phyloP scores from a whole-genome alignment of 2,888 invertebrate species.

The Brachyopa scutellaris region DNA sequence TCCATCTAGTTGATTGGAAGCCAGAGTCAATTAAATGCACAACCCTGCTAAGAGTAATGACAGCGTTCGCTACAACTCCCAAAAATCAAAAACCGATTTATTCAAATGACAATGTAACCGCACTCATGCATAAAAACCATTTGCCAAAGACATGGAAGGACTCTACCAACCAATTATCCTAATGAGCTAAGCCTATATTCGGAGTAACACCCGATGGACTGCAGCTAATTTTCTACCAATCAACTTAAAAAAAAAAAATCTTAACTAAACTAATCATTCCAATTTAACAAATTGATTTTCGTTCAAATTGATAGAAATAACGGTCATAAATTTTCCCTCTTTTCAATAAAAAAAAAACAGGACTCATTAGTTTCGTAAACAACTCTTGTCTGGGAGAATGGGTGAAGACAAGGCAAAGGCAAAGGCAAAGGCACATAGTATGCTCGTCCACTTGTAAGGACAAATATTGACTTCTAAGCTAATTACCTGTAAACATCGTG shows the following conservation, averaged over 20 bases:
- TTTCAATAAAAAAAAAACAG: constrained; percentile 17
- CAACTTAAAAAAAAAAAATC: constrained; percentile 11
- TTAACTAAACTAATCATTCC: constrained; percentile 61
- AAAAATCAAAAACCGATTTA: constrained; percentile 38
- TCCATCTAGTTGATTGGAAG: constrained; percentile 7
- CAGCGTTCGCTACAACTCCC: constrained; percentile 1
- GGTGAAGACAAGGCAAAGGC: constrained; percentile 7
- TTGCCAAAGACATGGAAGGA: not conserved
- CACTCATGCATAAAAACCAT: constrained; percentile 1
- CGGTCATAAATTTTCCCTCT: constrained; percentile 43
- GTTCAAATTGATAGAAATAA: constrained; percentile 60
- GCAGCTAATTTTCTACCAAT: constrained; percentile 35
- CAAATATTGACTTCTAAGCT: constrained; percentile 70
- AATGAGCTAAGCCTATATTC: constrained; percentile 15
- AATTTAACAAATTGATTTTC: constrained; percentile 65
- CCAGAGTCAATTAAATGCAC: not conserved
- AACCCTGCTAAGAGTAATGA: not conserved
- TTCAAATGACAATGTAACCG: constrained; percentile 14
- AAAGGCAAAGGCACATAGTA: no score
- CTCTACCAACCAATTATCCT: constrained; percentile 30
- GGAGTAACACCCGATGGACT: not conserved
- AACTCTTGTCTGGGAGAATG: constrained; percentile 37
- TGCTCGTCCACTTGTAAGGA: constrained; percentile 23
- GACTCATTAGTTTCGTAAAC: constrained; percentile 68
- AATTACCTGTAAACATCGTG: constrained; percentile 69